Evolutionary conservation across 2,113 vertebrate genomes (phyloP).

Genomic region (Lagenorhynchus albirostris): DNA sequence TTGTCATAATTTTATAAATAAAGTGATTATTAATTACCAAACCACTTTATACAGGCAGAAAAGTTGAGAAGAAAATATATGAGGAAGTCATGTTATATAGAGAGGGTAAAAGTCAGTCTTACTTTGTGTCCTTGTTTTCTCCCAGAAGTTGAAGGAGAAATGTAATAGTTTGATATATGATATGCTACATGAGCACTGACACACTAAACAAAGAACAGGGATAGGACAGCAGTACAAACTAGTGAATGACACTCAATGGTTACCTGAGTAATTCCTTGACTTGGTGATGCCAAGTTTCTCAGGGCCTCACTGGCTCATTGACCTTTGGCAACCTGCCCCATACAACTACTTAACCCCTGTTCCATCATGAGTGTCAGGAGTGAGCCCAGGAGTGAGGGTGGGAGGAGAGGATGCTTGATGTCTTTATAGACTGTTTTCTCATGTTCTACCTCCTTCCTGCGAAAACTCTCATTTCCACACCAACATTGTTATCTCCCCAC

Average conservation of each 20-base stretch:
- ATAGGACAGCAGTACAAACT: not conserved
- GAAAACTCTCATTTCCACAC: not conserved
- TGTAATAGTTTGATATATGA: not conserved
- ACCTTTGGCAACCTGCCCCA: not conserved
- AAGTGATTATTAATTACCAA: constrained; percentile 26
- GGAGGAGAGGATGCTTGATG: not conserved
- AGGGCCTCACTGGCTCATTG: not conserved
- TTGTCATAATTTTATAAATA: constrained; percentile 17
- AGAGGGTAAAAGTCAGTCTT: not conserved
- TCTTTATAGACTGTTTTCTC: not conserved
- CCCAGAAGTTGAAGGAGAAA: not conserved
- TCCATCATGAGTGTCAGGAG: not conserved
- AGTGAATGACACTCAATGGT: not conserved
- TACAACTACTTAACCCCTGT: not conserved
- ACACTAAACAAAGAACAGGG: not conserved
- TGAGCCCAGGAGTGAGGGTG: not conserved
- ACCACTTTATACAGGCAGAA: not conserved
- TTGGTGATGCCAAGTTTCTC: not conserved
- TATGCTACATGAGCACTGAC: not conserved
- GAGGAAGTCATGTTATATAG: not conserved
- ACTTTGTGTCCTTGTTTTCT: not conserved
- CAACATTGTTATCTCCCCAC: not conserved
- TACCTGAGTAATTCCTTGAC: not conserved
- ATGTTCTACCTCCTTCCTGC: not conserved
- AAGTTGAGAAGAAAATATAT: constrained; percentile 16